A percentile compares a stretch with the other conserved stretches of the same genome.
These are phyloP conservation scores for Progne subis DNA, from an alignment of 2,113 vertebrate genomes.

Conservation along the genomic window DNA sequence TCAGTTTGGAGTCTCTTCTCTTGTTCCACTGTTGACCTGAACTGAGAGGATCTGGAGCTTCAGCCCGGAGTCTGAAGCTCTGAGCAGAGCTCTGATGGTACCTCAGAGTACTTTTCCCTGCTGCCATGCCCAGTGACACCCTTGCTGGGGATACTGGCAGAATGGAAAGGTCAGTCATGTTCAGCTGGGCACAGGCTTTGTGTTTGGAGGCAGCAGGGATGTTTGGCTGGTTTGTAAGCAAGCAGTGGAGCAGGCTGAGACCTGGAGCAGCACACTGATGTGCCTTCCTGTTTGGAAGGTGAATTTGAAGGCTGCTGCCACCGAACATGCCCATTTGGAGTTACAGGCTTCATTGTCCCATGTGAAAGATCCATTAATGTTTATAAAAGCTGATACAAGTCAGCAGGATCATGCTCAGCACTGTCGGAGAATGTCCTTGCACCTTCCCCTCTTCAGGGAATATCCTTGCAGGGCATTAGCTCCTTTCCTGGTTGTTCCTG, in stretches of 20 bases:
- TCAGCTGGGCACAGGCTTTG: neutral
- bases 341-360: neutral
- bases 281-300: neutral
- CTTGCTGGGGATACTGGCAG: neutral
- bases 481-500: neutral
- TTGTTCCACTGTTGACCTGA: neutral
- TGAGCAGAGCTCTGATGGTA: neutral
- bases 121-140: neutral
- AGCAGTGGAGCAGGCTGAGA: neutral
- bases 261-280: neutral
- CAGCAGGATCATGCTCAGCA: rapidly evolving
- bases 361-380: neutral
- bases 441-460: neutral
- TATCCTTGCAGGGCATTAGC: neutral
- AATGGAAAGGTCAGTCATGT: neutral
- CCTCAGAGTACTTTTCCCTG: neutral
- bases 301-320: neutral
- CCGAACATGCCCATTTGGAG: neutral
- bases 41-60: neutral
- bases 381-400: neutral
- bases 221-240: neutral
- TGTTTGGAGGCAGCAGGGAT: neutral
- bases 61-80: neutral
- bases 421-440: neutral
- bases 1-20: neutral